Conservation (phyloP, 2,888 invertebrate species). For the Venusia cambrica region DNA sequence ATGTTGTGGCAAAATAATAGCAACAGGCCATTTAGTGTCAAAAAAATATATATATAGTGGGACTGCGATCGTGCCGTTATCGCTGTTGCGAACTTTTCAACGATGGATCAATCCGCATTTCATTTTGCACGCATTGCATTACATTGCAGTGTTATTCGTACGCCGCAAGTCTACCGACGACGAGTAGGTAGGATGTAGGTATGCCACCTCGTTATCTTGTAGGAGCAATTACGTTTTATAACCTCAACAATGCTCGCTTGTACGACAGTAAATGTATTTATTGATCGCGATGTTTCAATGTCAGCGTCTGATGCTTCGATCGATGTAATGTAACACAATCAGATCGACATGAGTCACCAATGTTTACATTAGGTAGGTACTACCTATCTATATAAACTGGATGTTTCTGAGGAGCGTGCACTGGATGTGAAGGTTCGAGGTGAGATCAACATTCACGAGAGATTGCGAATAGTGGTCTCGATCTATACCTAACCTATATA, state of each 20-base stretch:
- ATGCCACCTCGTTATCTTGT: constrained; percentile 11
- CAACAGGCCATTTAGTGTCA: too few species aligned
- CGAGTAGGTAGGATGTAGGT: constrained; percentile 11
- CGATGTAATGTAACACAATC: constrained; percentile 17
- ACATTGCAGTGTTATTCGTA: constrained; percentile 16
- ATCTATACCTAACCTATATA: too few species aligned
- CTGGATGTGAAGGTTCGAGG: constrained; percentile 20
- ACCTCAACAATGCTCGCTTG: constrained; percentile 9
- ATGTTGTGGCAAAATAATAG: too few species aligned
- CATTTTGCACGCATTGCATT: constrained; percentile 11
- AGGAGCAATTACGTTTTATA: constrained; percentile 17
- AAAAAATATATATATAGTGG: too few species aligned
- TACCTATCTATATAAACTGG: constrained; percentile 6
- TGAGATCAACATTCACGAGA: constrained; percentile 28
- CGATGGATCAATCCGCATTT: constrained; percentile 18
- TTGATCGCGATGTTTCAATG: constrained; percentile 21
- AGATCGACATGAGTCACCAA: constrained; percentile 28
- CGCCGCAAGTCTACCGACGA: constrained; percentile 8
- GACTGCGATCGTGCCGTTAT: too few species aligned
- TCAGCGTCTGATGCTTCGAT: constrained; percentile 17
- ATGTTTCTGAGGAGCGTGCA: constrained; percentile 12
- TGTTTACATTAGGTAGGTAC: too few species aligned
- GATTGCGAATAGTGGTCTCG: constrained; percentile 33
- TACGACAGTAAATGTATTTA: constrained; percentile 17
- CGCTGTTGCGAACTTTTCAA: too few species aligned